Base-by-base conservation (phyloP, 64 coral and sea anemone species). In the Stylophora pistillata region DNA sequence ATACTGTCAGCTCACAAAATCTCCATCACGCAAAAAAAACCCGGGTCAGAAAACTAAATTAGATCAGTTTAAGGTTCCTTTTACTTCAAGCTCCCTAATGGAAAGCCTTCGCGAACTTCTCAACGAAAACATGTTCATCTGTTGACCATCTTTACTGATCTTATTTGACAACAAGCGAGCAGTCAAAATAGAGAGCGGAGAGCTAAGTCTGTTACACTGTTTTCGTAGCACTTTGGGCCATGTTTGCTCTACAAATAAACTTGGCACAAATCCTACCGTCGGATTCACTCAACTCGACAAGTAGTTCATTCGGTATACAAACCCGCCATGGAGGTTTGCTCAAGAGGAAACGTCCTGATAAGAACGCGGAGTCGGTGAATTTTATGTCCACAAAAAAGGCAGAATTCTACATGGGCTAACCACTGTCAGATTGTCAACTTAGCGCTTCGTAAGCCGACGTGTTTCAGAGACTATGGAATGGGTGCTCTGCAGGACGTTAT, bases 221-320 rank as follows among this genome's bases (percentile, higher is more conserved):
- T 84, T 84, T 84, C 69, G 80, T 69, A 84, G 63, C 80, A 84
- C 80, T 84, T 70, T 70, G 80, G 53, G 11, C 28, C 31, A 70
- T 84, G 80, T 84, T 84, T 84, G 58, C 61, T 84, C 80, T 69
- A 70, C 30, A 84, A 84, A 84, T 84, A 84, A 84, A 69, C 80
- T 84, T 70, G 31, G 62, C 80, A 84, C 61, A 84, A 84, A 84
- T 84, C 80, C 80, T 70, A 10, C n/a, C 33, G 32, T 68, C 28
- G 16, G 15, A 69, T 84, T 69, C 61, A 25, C 13, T 34, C 17
- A 84, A 34, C 18, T 68, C 58, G 80, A 84, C 80, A 60, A 32
- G 57, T 60, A 84, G 41, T 47, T 84, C 15, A 37, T 29, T 84
- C 60, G 64, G 62, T 69, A 84, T 41, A 69, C 80, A 84, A 84